Conservation (phyloP, 1,140 invertebrate species). For the Dryas iulia region DNA sequence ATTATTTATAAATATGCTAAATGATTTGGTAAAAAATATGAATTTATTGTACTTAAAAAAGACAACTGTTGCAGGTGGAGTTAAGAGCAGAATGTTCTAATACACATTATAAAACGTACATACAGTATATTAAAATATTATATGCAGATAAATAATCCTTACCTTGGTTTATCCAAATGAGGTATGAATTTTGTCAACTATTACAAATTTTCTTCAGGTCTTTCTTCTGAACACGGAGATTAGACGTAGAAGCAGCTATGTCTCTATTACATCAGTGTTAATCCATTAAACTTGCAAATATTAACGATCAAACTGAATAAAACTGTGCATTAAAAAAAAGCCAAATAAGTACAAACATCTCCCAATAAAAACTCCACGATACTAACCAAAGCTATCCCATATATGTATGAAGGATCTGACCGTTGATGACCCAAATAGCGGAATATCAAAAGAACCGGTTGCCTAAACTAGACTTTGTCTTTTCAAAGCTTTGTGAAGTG, state of each 20-base stretch:
- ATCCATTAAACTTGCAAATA: too few relatives aligned
- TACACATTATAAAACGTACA: too few relatives aligned
- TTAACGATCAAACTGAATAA: background rate
- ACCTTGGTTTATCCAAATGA: background rate
- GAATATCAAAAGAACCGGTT: constrained; percentile 62
- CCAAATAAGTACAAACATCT: constrained; percentile 16
- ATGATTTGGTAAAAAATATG: too few relatives aligned
- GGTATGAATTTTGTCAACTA: background rate
- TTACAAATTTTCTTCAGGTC: background rate
- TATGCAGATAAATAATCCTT: background rate
- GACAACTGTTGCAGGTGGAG: too few relatives aligned
- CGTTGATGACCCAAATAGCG: constrained; percentile 69
- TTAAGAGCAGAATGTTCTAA: too few relatives aligned
- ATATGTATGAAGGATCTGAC: constrained; percentile 22
- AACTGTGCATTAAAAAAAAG: background rate
- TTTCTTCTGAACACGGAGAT: background rate
- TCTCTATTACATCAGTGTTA: too few relatives aligned
- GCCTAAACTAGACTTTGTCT: constrained; percentile 61
- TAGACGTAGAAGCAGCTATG: background rate
- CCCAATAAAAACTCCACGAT: constrained; percentile 30
- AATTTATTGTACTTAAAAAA: too few relatives aligned
- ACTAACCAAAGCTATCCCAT: constrained; percentile 34
- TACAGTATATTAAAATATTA: too few relatives aligned
- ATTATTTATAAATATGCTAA: too few relatives aligned
- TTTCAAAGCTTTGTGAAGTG: constrained; percentile 57